Conservation (phyloP, 2,888 invertebrate species). For the Ectropis crepuscularia region DNA sequence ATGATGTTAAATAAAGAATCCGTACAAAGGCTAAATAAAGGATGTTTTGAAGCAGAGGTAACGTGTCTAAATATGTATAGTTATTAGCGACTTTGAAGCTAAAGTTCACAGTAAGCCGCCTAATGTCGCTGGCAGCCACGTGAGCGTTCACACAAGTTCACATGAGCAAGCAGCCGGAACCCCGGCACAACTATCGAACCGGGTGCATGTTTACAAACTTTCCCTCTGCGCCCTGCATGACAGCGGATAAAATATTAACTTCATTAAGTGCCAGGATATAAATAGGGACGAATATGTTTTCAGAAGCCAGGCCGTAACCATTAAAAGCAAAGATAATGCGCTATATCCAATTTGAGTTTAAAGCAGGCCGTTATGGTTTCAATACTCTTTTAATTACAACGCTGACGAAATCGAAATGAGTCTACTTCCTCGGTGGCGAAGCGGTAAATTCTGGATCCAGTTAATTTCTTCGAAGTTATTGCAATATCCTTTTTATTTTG, state of each 20-base stretch:
- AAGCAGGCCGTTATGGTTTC: constrained; percentile 30
- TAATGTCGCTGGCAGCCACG: constrained; percentile 42
- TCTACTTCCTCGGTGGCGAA: constrained; percentile 20
- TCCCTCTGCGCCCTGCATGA: constrained; percentile 53
- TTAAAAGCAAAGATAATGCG: constrained; percentile 37
- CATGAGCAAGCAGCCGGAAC: constrained; percentile 62
- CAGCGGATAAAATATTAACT: constrained; percentile 51
- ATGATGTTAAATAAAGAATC: constrained; percentile 17
- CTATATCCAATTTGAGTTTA: constrained; percentile 33
- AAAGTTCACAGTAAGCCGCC: constrained; percentile 51
- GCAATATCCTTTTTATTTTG: constrained; percentile 7
- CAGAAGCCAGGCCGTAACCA: constrained; percentile 34
- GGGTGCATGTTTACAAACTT: constrained; percentile 63
- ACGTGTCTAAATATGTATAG: constrained; percentile 37
- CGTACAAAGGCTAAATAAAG: constrained; percentile 4
- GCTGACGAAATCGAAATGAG: constrained; percentile 28
- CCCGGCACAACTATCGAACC: constrained; percentile 51
- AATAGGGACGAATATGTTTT: constrained; percentile 42
- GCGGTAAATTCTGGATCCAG: constrained; percentile 24
- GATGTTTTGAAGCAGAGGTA: constrained; percentile 9
- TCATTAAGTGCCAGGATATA: constrained; percentile 48
- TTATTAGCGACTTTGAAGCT: constrained; percentile 41
- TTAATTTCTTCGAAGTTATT: constrained; percentile 19
- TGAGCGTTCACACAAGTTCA: constrained; percentile 49
- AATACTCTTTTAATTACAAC: constrained; percentile 29